Evolutionary conservation across 2,797 vertebrate species (phyloP), one percentile per base, ranked within the genome.

Genomic region (Eleutherodactylus coqui): DNA sequence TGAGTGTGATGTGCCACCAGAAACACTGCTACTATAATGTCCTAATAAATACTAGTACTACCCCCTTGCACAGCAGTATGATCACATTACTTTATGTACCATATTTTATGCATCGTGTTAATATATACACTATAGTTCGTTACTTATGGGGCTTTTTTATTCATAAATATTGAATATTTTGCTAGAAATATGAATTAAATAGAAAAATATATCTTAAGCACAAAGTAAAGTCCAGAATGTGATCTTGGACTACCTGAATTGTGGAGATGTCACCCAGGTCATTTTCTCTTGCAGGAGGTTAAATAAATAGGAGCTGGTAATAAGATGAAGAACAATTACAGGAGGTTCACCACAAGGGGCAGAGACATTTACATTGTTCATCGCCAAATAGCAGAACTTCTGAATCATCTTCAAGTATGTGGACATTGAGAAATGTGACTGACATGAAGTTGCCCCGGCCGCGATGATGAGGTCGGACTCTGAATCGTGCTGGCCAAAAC

Each of bases 321-420:
- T 19, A 41, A 70, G 4, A 38, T 41, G 36, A 70, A 9, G n/a
- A 75, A 14, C 43, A 75, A 47, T 75, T 47, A 75, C n/a, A 45
- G 17, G 41, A 2, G 47, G 75, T 8, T 2, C 1, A 1, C 47
- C 27, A 21, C 14, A 21, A n/a, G 17, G 17, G 14, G 19, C 29
- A 76, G 47, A 16, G 29, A 34, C 19, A 76, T 76, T 76, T 76
- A 76, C 70, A 76, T 32, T 53, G 16, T 16, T 32, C 29, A 5
- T 73, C 13, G n/a, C 70, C 49, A 76, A 76, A 76, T 76, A 76
- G 51, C 75, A 76, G 47, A 76, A 51, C 47, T 21, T 51, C 16
- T 76, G 47, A 51, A 17, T 76, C 75, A 76, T 41, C 47, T 53
- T 13, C 47, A 24, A 8, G 4, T 19, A 53, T 53, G 5, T 10